Base-by-base conservation (phyloP, 2,888 invertebrate genomes). In the Linyphia triangularis region DNA sequence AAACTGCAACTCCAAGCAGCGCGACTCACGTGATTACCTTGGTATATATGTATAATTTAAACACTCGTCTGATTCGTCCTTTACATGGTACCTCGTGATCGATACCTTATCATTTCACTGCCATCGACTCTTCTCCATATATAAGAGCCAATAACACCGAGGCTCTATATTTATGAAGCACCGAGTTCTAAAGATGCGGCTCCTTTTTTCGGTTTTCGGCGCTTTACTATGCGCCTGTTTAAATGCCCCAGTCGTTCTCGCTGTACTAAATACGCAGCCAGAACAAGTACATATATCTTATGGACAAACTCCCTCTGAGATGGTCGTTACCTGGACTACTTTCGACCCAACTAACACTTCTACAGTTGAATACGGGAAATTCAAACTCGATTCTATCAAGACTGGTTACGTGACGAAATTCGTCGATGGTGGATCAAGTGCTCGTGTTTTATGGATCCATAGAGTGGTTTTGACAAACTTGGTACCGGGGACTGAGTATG, bases 391-490 rank as follows among this genome's bases (percentile, higher is more conserved):
- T 61, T 22, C 65, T 13, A 2, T 5, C 10, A 70, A 72, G 59
- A 75, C 40, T 13, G 91, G 91, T 2, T 70, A 51, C 19, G 73
- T 83, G 9, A 90, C 89, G 7, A 78, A 88, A 51, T 97, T 97
- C 92, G 93, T 95, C 0, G 97, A 97, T 92, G 97, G 96, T 6
- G 97, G 97, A 0, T 89, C 92, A 0, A 92, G 94, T 89, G 94
- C 94, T 79, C 94, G 95, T 30, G 92, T 93, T 0, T 96, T 96
- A 92, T 97, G 95, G 92, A 96, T 97, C 89, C 97, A 98, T 92
- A 94, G 95, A 92, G 97, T 96, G 22, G 92, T 92, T 59, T 92
- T 98, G 81, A 90, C 85, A 0, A 88, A 81, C 43, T 77, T 91
- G n/a, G 30, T 73, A 10, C 88, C 91, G 1, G 89, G 82, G 28